Base-by-base conservation (phyloP, 2,888 invertebrate species). In the Drosophila pegasa region DNA sequence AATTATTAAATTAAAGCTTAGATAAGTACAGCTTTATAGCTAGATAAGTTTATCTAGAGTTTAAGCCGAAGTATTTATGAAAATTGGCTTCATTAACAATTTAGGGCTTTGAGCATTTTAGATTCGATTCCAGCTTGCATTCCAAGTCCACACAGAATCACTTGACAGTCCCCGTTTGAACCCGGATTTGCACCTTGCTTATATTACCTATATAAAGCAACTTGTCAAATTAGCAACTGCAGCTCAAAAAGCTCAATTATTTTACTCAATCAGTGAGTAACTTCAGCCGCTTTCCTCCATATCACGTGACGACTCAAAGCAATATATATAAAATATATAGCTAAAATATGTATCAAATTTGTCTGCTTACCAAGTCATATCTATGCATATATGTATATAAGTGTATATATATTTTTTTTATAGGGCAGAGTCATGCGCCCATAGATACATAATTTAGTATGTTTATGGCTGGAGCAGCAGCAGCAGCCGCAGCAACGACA, bases 401-500 rank as follows among this genome's bases (percentile, higher is more conserved):
- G 20, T 51, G 14, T 50, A 14, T 62, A 27, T 51, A 16, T 50
- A 14, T 62, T 18, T 20, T 40, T 22, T 60, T 60, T 67, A 62
- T 73, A 56, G 64, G 58, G 43, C 56, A 57, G 27, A 56, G 43
- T 40, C 40, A 68, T 37, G 57, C 59, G 55, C 58, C 60, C 60
- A 79, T 59, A 73, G 64, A 59, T 70, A 74, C 75, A 87, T 84
- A 84, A 78, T 66, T 78, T 70, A 81, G 71, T 81, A 40, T 71
- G 72, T 84, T 82, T 87, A 87, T 81, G 87, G 64, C 61, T 50
- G 56, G 58, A 70, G 29, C 18, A 54, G 48, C 41, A 43, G 45
- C 18, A 45, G 71, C 43, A 43, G 27, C 43, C 25, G 27, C 68
- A 59, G 55, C 65, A 81, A 38, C 54, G 33, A 25, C 35, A 56